Base-by-base conservation (phyloP, 2,797 vertebrate genomes). In the Podarcis siculus region DNA sequence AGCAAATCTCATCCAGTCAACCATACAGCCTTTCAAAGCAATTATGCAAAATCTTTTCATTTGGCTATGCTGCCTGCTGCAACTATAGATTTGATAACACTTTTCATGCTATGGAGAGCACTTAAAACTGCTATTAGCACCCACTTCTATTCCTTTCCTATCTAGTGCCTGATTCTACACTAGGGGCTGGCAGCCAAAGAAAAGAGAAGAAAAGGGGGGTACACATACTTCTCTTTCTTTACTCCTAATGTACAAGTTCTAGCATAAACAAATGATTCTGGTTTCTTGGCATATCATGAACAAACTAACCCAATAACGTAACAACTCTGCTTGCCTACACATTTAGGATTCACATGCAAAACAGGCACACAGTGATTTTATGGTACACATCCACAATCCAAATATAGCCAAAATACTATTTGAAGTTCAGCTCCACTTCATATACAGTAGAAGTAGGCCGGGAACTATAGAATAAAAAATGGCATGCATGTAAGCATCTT, bases 21-120 rank as follows among this genome's bases (percentile, higher is more conserved):
- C 87, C 87, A 77, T 78, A 61, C 12, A 49, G 9, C 39, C 30
- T 58, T 89, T 90, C 83, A 85, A 79, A 91, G 87, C n/a, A 90
- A 92, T 91, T 3, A 77, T 10, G 85, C n/a, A 72, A 90, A 94
- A 81, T 10, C 4, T 5, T 82, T 61, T 49, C 55, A 75, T 79
- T 67, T 55, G 71, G 25, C 37, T 61, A 55, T 37, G 39, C 39
- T 85, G 55, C 58, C 69, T 84, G 49, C 42, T 84, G 82, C 75
- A 84, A 61, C 61, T 61, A 58, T 79, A 79, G 82, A 84, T 88
- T 67, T 84, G 76, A 83, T 88, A 84, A 84, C 66, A 84, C 17
- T 58, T 84, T 83, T 55, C 66, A 83, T 49, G 66, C 82, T 58
- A 88, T 61, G 45, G 64, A 88, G 75, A 88, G 76, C 37, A 61